Evolutionary conservation across 2,113 vertebrate genomes (phyloP).

Genomic region (Equus quagga): DNA sequence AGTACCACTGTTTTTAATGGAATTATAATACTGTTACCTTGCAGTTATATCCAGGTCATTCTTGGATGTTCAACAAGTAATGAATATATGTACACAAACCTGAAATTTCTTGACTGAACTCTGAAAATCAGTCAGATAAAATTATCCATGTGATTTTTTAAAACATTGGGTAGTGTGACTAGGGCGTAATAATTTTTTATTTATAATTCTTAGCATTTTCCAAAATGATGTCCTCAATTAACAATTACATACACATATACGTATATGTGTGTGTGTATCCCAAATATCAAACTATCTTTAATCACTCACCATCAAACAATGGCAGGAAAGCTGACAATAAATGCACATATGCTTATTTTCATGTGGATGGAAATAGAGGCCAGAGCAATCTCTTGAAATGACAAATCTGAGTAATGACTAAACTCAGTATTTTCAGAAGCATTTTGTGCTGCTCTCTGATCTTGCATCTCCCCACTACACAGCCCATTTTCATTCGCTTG

Average conservation of each 20-base stretch:
- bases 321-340: not conserved
- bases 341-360: not conserved
- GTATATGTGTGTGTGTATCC: not conserved
- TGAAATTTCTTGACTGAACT: slow-evolving; percentile 59
- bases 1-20: slow-evolving; percentile 68
- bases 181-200: not conserved
- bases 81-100: slow-evolving; percentile 38
- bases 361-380: not conserved
- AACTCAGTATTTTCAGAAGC: slow-evolving; percentile 54
- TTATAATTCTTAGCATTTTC: slow-evolving; percentile 39
- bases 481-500: not conserved
- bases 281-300: not conserved
- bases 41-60: slow-evolving; percentile 67
- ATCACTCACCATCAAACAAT: not conserved
- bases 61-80: slow-evolving; percentile 34
- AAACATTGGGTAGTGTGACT: not conserved
- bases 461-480: not conserved
- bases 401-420: not conserved
- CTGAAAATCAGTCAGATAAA: slow-evolving; percentile 61
- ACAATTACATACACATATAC: not conserved
- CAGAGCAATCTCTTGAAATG: not conserved
- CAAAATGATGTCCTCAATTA: slow-evolving; percentile 1
- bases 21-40: slow-evolving; percentile 64
- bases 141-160: not conserved
- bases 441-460: not conserved